Conservation (phyloP, 1,140 invertebrate species). For the Penaeus japonicus region DNA sequence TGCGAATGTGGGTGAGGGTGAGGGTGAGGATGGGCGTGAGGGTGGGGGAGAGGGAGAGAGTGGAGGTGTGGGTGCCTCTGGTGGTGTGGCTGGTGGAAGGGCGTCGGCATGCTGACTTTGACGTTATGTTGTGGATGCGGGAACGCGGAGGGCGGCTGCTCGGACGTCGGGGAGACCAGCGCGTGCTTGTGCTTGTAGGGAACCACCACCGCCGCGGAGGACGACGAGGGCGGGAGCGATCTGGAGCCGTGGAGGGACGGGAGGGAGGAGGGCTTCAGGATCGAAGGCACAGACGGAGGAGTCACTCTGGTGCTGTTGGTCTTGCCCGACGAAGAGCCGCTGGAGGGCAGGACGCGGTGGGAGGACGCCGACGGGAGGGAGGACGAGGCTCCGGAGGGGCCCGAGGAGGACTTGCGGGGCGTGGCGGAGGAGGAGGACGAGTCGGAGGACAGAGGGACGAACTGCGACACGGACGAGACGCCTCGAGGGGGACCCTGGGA, state of each 20-base stretch:
- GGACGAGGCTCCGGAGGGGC: not conserved
- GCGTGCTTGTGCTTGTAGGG: not conserved
- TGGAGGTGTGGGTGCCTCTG: constrained; percentile 15
- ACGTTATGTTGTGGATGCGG: not conserved
- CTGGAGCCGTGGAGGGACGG: not conserved
- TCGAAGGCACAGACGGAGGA: constrained; percentile 4
- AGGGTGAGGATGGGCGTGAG: not conserved
- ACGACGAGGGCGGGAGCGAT: constrained; percentile 13
- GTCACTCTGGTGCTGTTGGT: not conserved
- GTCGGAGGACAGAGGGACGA: too few relatives aligned
- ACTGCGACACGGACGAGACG: too few relatives aligned
- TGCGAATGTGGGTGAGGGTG: not conserved
- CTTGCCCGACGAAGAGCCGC: constrained; percentile 7
- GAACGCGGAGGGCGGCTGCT: not conserved
- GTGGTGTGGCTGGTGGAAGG: not conserved
- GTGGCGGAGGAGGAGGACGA: constrained; percentile 34
- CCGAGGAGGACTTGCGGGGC: constrained; percentile 24
- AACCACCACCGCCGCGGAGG: not conserved
- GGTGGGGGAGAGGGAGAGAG: not conserved
- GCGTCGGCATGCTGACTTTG: not conserved
- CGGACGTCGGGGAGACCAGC: not conserved
- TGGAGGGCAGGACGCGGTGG: constrained; percentile 3
- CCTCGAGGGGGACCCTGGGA: too few relatives aligned
- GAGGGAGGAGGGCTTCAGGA: constrained; percentile 32
- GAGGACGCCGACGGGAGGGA: constrained; percentile 19